These are phyloP conservation scores for Abrostola tripartita DNA, from an alignment of 2,888 invertebrate genomes.

Conservation along the genomic window DNA sequence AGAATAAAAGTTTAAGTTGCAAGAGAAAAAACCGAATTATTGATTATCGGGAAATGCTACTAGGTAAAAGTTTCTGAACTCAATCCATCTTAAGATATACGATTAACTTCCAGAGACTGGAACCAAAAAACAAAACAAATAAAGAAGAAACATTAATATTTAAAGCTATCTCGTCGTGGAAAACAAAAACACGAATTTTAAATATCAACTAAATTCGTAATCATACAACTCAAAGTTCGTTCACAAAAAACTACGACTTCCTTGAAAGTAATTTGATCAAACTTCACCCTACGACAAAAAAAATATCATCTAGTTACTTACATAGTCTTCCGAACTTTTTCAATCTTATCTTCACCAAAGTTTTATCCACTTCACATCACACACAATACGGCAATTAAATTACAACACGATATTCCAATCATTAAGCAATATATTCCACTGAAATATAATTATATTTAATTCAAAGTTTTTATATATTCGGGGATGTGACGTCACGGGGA, in stretches of 20 bases:
- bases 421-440: conserved; percentile 5
- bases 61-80: too few species aligned
- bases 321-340: conserved; percentile 48
- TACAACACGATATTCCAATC: conserved; percentile 11
- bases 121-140: too few species aligned
- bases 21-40: too few species aligned
- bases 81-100: too few species aligned
- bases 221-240: not conserved
- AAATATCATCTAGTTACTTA: conserved; percentile 51
- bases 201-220: too few species aligned
- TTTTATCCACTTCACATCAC: conserved; percentile 48
- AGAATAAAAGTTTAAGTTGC: too few species aligned
- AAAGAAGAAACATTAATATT: too few species aligned
- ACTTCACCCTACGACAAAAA: conserved; percentile 14
- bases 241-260: conserved; percentile 13
- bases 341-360: conserved; percentile 45
- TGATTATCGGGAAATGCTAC: too few species aligned
- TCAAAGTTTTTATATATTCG: conserved; percentile 34
- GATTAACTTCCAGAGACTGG: too few species aligned
- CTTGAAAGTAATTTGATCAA: conserved; percentile 41
- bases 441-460: conserved; percentile 15
- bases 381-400: conserved; percentile 25
- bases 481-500: conserved; percentile 25
- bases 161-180: too few species aligned
- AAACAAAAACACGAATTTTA: too few species aligned